A percentile compares a stretch with the other conserved stretches of the same genome.
These are phyloP conservation scores for Xiphorhynchus erythropygius DNA, from an alignment of 2,797 vertebrate species.

Conservation along the genomic window DNA sequence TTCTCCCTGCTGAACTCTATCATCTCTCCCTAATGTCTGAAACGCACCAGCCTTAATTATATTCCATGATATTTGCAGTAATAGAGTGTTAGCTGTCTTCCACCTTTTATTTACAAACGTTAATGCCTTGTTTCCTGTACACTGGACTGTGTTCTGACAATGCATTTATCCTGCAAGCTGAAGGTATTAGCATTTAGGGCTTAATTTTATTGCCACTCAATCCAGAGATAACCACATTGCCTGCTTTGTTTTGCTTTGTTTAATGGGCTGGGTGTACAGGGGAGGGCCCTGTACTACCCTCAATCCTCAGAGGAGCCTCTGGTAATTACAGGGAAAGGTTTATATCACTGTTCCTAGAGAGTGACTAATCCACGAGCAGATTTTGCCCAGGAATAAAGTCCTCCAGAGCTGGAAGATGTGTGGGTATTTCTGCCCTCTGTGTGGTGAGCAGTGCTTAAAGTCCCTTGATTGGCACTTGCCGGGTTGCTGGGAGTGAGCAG, in stretches of 20 bases:
- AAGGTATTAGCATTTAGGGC: conserved; percentile 28
- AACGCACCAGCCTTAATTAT: not conserved
- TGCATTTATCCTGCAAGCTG: not conserved
- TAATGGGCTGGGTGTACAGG: not conserved
- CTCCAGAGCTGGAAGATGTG: not conserved
- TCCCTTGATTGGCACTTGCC: conserved; percentile 8
- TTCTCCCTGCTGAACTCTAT: not conserved
- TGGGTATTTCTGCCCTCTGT: not conserved
- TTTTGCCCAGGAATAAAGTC: not conserved
- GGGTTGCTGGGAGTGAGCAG: not conserved
- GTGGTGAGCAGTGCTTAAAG: not conserved
- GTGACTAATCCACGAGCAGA: not conserved
- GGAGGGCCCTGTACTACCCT: not conserved
- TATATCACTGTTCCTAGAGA: not conserved
- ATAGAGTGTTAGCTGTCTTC: not conserved
- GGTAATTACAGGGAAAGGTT: not conserved
- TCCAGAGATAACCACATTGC: conserved; percentile 3
- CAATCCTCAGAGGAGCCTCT: not conserved
- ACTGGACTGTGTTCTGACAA: not conserved
- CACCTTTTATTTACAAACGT: not conserved
- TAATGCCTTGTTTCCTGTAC: not conserved
- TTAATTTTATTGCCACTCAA: conserved; percentile 24
- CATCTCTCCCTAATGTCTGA: not conserved
- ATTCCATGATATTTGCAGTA: not conserved
- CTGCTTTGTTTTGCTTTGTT: not conserved